phyloP scores from a whole-genome alignment of 2,888 invertebrate genomes.

The Cryptophagus acutangulus region DNA sequence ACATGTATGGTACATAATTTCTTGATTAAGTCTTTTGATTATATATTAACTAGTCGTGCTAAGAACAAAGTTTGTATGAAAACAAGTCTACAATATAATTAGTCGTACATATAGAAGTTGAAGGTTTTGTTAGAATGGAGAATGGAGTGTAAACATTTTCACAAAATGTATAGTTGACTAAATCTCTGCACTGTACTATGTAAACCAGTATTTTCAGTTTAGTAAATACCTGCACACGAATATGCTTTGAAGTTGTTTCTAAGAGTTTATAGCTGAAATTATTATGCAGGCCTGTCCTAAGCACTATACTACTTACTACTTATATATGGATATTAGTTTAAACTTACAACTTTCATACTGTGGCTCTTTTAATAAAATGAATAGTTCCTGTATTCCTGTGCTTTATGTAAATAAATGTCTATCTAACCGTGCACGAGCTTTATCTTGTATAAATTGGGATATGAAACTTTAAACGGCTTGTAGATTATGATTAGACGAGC shows the following conservation, averaged over 20 bases:
- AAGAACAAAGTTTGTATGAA: conserved; percentile 5
- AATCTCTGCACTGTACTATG: conserved; percentile 7
- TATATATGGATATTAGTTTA: neutral
- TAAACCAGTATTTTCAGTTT: conserved; percentile 19
- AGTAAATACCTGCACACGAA: conserved; percentile 24
- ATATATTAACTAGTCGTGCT: no score
- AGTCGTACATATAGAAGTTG: conserved; percentile 5
- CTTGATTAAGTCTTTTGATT: no score
- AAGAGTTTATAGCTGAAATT: conserved; percentile 7
- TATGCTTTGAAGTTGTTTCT: conserved; percentile 24
- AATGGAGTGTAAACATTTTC: conserved; percentile 8
- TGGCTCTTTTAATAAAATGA: no score
- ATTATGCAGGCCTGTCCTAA: conserved; percentile 12
- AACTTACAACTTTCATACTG: no score
- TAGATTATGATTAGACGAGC: no score
- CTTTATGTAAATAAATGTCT: no score
- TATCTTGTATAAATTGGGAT: no score
- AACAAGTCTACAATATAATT: conserved; percentile 8
- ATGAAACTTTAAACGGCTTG: no score
- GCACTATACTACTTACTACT: conserved; percentile 5
- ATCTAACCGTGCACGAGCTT: no score
- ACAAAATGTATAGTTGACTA: conserved; percentile 8
- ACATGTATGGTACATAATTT: no score
- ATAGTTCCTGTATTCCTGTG: no score
- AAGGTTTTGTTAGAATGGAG: conserved; percentile 5